These are phyloP conservation scores for Sussaba pulchella DNA, from an alignment of 2,888 invertebrate genomes.

Conservation along the genomic window DNA sequence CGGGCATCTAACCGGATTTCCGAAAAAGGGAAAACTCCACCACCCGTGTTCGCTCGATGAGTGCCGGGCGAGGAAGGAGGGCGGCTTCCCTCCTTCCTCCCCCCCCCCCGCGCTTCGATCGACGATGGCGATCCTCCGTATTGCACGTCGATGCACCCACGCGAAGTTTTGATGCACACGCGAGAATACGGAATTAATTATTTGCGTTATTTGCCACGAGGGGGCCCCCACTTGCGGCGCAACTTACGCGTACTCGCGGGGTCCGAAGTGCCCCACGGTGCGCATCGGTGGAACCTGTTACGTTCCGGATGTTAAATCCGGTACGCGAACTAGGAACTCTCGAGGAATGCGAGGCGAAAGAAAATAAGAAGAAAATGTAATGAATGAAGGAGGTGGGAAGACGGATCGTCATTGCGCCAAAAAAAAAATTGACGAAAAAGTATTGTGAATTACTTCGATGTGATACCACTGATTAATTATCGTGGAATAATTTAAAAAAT, in stretches of 20 bases:
- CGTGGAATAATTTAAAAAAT: not conserved
- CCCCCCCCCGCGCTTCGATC: not conserved
- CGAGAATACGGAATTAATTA: constrained; percentile 68
- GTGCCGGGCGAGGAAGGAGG: too few relatives aligned
- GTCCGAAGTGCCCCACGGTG: not conserved
- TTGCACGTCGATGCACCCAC: constrained; percentile 70
- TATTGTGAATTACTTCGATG: too few relatives aligned
- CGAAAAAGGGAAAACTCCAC: constrained; percentile 80
- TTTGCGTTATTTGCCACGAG: too few relatives aligned
- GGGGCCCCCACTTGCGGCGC: too few relatives aligned
- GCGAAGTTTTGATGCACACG: constrained; percentile 55
- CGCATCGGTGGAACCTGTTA: constrained; percentile 76
- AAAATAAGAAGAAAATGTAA: not conserved
- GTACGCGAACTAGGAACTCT: constrained; percentile 6
- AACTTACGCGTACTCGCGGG: constrained; percentile 6
- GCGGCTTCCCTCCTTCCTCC: not conserved
- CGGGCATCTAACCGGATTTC: constrained; percentile 77
- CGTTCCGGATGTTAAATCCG: constrained; percentile 71
- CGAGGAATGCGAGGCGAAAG: constrained; percentile 41
- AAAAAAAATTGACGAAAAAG: not conserved
- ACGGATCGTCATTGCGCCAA: too few relatives aligned
- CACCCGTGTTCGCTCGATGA: constrained; percentile 24
- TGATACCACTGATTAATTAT: not conserved
- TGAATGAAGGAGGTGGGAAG: too few relatives aligned
- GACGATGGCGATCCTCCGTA: not conserved